Evolutionary conservation across 2,888 invertebrate species (phyloP).

Genomic region (Caradrina clavipalpis): DNA sequence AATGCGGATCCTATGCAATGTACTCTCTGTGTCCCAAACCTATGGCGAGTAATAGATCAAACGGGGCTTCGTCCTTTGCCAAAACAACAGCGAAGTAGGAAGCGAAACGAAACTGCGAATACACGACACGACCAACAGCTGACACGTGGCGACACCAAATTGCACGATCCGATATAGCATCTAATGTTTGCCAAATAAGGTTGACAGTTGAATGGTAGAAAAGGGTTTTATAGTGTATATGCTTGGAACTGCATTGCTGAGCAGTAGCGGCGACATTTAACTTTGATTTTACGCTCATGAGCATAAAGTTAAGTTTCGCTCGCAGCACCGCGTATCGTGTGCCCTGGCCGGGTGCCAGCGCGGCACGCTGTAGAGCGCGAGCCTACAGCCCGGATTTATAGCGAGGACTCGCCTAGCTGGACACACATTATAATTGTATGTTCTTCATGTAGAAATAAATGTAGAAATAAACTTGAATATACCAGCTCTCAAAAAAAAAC

Average conservation of each 20-base stretch:
- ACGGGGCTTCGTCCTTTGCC: conserved; percentile 47
- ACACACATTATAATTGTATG: conserved; percentile 26
- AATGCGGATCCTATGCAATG: neutral
- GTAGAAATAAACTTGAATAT: too few species aligned
- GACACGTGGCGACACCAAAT: conserved; percentile 4
- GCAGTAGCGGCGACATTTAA: conserved; percentile 1
- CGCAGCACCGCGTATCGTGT: neutral
- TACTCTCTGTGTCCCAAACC: neutral
- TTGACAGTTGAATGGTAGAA: conserved; percentile 4
- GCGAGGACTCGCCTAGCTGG: neutral
- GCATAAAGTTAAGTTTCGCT: conserved; percentile 2
- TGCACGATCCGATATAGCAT: conserved; percentile 1
- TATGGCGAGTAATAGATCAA: conserved; percentile 33
- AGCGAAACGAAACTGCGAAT: conserved; percentile 60
- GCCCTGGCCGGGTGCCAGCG: conserved; percentile 49
- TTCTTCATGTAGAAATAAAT: conserved; percentile 3
- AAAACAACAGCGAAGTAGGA: conserved; percentile 51
- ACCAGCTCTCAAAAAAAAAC: too few species aligned
- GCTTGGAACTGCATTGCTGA: conserved; percentile 48
- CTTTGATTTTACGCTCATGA: neutral
- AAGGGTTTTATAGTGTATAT: conserved; percentile 3
- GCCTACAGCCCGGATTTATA: conserved; percentile 35
- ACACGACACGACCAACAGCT: conserved; percentile 45
- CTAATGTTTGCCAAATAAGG: neutral
- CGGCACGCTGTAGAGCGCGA: conserved; percentile 19